Conservation (phyloP, 2,888 invertebrate species). For the Azorinus chamasolen region DNA sequence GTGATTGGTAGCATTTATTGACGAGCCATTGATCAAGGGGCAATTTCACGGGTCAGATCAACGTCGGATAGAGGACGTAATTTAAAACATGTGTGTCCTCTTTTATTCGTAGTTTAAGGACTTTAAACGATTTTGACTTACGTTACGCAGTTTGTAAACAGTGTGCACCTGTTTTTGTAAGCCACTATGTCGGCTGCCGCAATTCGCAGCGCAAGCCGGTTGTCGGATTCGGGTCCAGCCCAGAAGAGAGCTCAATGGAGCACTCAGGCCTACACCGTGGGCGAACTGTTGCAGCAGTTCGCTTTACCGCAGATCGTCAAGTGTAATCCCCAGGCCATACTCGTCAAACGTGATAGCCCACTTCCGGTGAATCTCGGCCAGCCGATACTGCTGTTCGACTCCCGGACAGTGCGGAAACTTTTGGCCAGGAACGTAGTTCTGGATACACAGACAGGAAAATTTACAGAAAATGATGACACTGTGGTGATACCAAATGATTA, state of each 20-base stretch:
- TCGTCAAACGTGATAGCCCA: conserved; percentile 62
- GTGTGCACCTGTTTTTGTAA: too few species aligned
- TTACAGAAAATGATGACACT: conserved; percentile 75
- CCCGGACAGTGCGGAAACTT: conserved; percentile 71
- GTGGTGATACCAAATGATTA: conserved; percentile 80
- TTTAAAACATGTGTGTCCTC: too few species aligned
- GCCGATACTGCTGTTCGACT: conserved; percentile 74
- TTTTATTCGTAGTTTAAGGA: too few species aligned
- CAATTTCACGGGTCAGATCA: too few species aligned
- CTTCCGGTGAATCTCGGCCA: conserved; percentile 72
- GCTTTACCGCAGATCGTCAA: conserved; percentile 73
- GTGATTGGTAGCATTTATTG: too few species aligned
- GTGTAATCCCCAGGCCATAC: conserved; percentile 71
- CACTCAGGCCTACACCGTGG: conserved; percentile 71
- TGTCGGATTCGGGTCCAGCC: conserved; percentile 42
- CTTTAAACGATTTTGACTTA: too few species aligned
- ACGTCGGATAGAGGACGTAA: too few species aligned
- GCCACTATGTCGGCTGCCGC: conserved; percentile 19
- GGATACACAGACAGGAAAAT: conserved; percentile 59
- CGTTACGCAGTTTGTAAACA: too few species aligned
- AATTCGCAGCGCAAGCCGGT: conserved; percentile 51
- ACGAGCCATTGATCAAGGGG: too few species aligned
- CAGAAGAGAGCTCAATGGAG: conserved; percentile 75
- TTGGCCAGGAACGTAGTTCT: conserved; percentile 74
- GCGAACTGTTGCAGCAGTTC: conserved; percentile 72